Evolutionary conservation across 2,888 invertebrate genomes (phyloP).

Genomic region (Yponomeuta evonymella): DNA sequence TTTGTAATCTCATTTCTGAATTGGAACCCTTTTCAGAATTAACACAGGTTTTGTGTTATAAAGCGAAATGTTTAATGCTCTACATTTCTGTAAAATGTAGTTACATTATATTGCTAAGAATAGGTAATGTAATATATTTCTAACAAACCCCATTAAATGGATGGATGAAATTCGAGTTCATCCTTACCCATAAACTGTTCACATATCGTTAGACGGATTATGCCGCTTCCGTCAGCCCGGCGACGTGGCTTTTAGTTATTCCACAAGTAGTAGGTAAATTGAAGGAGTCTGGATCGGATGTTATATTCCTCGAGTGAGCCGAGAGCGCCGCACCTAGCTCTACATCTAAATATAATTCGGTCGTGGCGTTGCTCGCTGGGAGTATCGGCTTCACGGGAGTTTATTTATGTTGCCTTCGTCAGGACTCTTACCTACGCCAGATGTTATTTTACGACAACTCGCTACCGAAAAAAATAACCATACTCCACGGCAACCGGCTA

Average conservation of each 20-base stretch:
- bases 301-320: slow-evolving; percentile 5
- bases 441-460: slow-evolving; percentile 69
- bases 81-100: neutral
- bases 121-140: neutral
- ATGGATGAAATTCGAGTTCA: neutral
- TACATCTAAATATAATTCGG: slow-evolving; percentile 20
- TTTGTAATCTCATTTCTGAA: neutral
- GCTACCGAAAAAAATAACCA: slow-evolving; percentile 45
- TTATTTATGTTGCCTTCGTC: slow-evolving; percentile 72
- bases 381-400: slow-evolving; percentile 30
- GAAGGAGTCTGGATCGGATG: slow-evolving; percentile 15
- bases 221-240: neutral
- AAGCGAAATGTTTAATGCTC: neutral
- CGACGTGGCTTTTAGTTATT: slow-evolving; percentile 8
- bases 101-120: neutral
- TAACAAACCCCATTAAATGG: neutral
- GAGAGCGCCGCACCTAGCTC: slow-evolving; percentile 7
- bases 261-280: slow-evolving; percentile 6
- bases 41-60: neutral
- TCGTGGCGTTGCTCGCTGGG: slow-evolving; percentile 13
- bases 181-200: neutral
- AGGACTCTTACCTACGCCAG: slow-evolving; percentile 68
- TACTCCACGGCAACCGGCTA: slow-evolving; percentile 1
- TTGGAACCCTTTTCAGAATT: neutral
- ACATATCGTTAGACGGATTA: neutral